phyloP scores from a whole-genome alignment of 2,888 invertebrate genomes.

The Alviniconcha strummeri region DNA sequence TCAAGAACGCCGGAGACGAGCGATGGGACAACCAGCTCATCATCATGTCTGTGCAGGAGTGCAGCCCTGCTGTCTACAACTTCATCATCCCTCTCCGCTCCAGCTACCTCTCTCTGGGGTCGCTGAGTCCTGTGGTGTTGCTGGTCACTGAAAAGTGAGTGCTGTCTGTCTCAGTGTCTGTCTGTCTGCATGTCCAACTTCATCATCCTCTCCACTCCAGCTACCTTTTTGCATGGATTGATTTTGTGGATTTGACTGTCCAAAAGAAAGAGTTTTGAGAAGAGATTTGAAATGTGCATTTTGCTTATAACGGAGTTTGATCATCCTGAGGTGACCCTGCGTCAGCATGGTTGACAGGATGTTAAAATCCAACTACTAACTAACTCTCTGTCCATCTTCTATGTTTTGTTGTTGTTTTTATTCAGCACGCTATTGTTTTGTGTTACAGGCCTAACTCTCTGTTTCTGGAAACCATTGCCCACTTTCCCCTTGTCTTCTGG shows the following conservation, averaged over 20 bases:
- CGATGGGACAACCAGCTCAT: constrained; percentile 98
- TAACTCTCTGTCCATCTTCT: no score
- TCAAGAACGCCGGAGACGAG: constrained; percentile 90
- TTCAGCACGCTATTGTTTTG: not conserved
- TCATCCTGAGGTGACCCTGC: no score
- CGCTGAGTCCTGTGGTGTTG: constrained; percentile 95
- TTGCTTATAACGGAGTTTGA: no score
- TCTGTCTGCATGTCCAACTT: not conserved
- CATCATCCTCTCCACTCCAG: not conserved
- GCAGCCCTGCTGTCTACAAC: constrained; percentile 97
- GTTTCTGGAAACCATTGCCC: constrained; percentile 95
- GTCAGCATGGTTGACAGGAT: no score
- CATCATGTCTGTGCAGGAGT: constrained; percentile 95
- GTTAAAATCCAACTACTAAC: no score
- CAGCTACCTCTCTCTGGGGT: constrained; percentile 93
- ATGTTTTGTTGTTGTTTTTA: not conserved
- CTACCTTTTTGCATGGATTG: no score
- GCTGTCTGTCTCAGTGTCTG: not conserved
- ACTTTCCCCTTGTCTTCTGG: constrained; percentile 98
- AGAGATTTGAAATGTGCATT: no score
- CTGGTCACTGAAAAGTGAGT: constrained; percentile 84
- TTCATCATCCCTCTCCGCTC: constrained; percentile 97
- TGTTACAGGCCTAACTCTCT: constrained; percentile 68
- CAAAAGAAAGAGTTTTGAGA: no score
- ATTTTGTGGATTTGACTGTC: no score